Conservation (phyloP, 23 tunicate species). For the Pegea sp. region DNA sequence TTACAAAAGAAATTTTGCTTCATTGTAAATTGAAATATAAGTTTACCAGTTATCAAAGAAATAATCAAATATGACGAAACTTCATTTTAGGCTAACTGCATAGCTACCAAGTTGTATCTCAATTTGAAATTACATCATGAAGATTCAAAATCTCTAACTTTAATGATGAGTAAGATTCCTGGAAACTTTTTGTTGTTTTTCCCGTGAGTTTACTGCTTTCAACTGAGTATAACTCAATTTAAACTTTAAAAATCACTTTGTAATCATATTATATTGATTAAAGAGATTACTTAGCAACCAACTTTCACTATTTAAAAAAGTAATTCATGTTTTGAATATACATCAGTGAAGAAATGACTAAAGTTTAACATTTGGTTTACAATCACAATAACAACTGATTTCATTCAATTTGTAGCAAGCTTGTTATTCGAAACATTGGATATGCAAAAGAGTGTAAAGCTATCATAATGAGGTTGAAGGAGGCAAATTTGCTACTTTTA, state of each 20-base stretch:
- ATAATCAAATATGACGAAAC: too few species aligned
- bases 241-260: neutral
- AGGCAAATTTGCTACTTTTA: neutral
- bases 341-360: too few species aligned
- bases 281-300: neutral
- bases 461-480: neutral
- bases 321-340: neutral
- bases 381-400: too few species aligned
- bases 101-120: neutral
- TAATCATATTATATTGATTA: neutral
- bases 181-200: neutral
- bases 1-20: too few species aligned
- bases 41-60: too few species aligned
- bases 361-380: too few species aligned
- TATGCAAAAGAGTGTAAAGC: neutral
- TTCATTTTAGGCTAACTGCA: too few species aligned
- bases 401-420: neutral
- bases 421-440: neutral
- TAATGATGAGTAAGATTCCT: neutral
- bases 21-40: too few species aligned
- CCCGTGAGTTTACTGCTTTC: neutral
- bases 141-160: neutral
- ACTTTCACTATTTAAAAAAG: neutral
- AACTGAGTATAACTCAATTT: neutral
- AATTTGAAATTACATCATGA: neutral